Base-by-base conservation (phyloP, 2,888 invertebrate genomes). In the Bhutanitis thaidina region DNA sequence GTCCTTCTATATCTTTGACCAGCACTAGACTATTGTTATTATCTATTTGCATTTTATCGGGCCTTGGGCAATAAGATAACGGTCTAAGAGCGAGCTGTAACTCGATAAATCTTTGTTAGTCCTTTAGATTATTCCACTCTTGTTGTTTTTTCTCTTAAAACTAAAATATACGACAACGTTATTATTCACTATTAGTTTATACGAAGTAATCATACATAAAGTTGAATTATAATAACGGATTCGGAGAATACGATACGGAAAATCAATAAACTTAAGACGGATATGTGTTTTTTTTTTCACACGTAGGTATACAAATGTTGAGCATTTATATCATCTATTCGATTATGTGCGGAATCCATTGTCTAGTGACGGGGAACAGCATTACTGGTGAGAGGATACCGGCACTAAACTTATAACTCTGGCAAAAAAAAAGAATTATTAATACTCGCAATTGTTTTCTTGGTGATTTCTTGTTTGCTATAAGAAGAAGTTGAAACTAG, bases 1-100 rank as follows among this genome's bases (percentile, higher is more conserved):
- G 34, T 15, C 20, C 34, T 25, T 35, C n/a, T 39, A 40, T 45
- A 50, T 50, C 50, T 44, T 29, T 29, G 29, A 36, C 29, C 52
- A 47, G 45, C 48, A 55, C 61, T 43, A 57, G 55, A 49, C 64
- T 61, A 65, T 65, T 60, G 60, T 60, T 59, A 67, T 64, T 69
- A 67, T 66, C 63, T 62, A 44, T 51, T 55, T 60, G 63, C 62
- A 66, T 64, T 64, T 59, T 62, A 65, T 64, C 61, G 55, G 50
- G 55, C 59, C 53, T 43, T 27, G 39, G 48, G 50, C 48, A 48
- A 43, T 46, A 45, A 51, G 64, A 67, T 66, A 62, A 61, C 56
- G 45, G 57, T 57, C 57, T 57, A 41, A 49, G 53, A 54, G 45
- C 60, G 53, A 55, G 56, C 58, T 59, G 16, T 62, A 58, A 61